Percentiles rank a stretch among this genome's conserved stretches.
phyloP scores from a whole-genome alignment of 1,140 invertebrate species.

The Drosophila eugracilis region DNA sequence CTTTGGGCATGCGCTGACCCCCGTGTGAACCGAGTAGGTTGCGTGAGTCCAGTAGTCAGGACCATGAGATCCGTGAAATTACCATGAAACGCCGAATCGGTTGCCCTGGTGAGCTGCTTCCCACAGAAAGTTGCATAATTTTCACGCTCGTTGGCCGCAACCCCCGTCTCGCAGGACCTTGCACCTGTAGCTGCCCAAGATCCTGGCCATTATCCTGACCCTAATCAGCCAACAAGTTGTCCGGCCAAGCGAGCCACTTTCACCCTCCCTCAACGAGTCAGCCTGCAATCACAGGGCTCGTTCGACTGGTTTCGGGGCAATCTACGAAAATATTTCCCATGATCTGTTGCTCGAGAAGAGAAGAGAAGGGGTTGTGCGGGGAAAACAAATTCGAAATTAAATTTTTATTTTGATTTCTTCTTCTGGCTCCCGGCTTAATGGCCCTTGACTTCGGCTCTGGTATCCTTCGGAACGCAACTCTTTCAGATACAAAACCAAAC shows the following conservation, averaged over 20 bases:
- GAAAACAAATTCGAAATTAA: conserved; percentile 35
- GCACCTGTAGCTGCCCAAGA: conserved; percentile 33
- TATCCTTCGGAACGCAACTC: conserved; percentile 61
- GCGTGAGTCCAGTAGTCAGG: conserved; percentile 30
- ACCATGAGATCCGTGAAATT: conserved; percentile 57
- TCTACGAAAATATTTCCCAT: conserved; percentile 21
- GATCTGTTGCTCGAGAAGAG: conserved; percentile 15
- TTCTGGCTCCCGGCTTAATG: conserved; percentile 41
- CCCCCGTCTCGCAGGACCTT: conserved; percentile 48
- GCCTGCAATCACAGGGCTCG: conserved; percentile 37
- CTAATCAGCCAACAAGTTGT: conserved; percentile 26
- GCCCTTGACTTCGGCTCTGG: conserved; percentile 59
- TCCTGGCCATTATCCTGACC: conserved; percentile 37
- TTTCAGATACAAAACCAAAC: conserved; percentile 37
- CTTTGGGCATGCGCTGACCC: conserved; percentile 20
- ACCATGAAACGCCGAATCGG: conserved; percentile 62
- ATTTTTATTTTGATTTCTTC: conserved; percentile 57
- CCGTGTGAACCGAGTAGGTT: conserved; percentile 60
- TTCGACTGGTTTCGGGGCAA: conserved; percentile 29
- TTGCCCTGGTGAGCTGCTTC: conserved; percentile 64
- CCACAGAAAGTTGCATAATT: conserved; percentile 68
- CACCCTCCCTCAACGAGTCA: conserved; percentile 22
- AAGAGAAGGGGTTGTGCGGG: not conserved
- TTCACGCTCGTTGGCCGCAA: conserved; percentile 66
- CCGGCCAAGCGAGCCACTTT: conserved; percentile 15